Base-by-base conservation (phyloP, 1,140 invertebrate genomes). In the Telenomus remus region DNA sequence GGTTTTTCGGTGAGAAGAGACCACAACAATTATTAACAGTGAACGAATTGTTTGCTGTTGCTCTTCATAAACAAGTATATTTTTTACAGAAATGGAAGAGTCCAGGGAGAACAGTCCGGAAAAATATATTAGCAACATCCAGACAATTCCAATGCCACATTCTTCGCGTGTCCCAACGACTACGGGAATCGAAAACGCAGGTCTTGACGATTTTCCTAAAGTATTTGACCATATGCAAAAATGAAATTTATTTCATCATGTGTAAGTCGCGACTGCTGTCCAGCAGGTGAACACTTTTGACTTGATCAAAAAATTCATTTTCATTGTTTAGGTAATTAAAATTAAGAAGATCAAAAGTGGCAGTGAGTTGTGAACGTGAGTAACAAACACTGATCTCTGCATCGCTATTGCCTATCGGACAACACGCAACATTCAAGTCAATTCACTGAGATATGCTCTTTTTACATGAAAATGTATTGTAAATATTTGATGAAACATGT, bases 171-270 rank as follows among this genome's bases (percentile, higher is more conserved):
- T 78, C 50, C 61, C 51, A 9, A 19, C 48, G 1, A 56, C 57
- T 4, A 35, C 4, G 44, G 57, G 48, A 81, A 82, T 86, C 7
- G 85, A 88, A 47, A 89, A 87, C 56, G 50, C 76, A 44, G 81
- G 81, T 59, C 54, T 88, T 33, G 86, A 88, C 35, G 86, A 89
- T 75, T 89, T 88, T 55, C 84, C 86, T 37, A 85, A 82, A 81
- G 85, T 85, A 0, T 86, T 88, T 48, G 82, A 82, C 19, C 81
- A 85, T 57, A 86, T 88, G 82, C 82, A 85, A 49, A 78, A 59
- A 11, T 59, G 64, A 13, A 44, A 50, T 43, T 15, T 43, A 27
- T 61, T 69, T 49, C 34, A 16, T 42, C 16, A 69, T 44, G 49
- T 33, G 43, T 69, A 54, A 59, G 53, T 66, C 50, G 34, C 33